phyloP scores from a whole-genome alignment of 1,140 invertebrate species.

The Brachystomella parvula region DNA sequence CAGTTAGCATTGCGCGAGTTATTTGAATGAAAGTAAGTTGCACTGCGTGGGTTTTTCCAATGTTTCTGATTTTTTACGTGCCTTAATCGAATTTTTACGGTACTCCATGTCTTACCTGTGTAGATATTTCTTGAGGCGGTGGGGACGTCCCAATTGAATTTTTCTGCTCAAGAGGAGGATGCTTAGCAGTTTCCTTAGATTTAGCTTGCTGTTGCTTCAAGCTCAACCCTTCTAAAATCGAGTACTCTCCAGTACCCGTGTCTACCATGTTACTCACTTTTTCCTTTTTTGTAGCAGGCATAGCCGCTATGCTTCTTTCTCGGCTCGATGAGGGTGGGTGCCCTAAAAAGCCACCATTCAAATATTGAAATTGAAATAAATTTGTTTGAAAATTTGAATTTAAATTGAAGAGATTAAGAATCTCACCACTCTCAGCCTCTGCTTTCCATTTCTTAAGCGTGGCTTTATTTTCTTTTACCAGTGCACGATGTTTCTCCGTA shows the following conservation, averaged over 20 bases:
- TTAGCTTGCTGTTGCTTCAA: not conserved
- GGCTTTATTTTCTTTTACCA: conserved; percentile 7
- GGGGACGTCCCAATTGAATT: conserved; percentile 60
- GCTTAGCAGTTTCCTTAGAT: not conserved
- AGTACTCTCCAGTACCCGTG: not conserved
- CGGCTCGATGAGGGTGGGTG: too few relatives aligned
- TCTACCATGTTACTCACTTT: not conserved
- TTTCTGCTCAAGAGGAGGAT: conserved; percentile 5
- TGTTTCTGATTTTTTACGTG: too few relatives aligned
- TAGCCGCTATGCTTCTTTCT: too few relatives aligned
- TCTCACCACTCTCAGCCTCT: conserved; percentile 24
- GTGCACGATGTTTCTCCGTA: conserved; percentile 41
- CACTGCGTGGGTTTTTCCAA: too few relatives aligned
- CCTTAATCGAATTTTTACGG: not conserved
- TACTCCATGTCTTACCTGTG: conserved; percentile 56
- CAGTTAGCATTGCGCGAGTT: too few relatives aligned
- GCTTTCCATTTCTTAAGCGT: conserved; percentile 42
- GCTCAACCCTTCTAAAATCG: not conserved
- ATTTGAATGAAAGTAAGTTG: not conserved
- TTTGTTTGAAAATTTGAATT: not conserved
- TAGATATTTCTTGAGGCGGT: conserved; percentile 74
- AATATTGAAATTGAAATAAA: not conserved
- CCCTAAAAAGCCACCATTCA: not conserved
- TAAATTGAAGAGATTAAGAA: too few relatives aligned
- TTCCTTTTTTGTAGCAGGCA: not conserved